A percentile compares a stretch with the other conserved stretches of the same genome.
phyloP scores from a whole-genome alignment of 2,888 invertebrate genomes.

The Sesia apiformis region DNA sequence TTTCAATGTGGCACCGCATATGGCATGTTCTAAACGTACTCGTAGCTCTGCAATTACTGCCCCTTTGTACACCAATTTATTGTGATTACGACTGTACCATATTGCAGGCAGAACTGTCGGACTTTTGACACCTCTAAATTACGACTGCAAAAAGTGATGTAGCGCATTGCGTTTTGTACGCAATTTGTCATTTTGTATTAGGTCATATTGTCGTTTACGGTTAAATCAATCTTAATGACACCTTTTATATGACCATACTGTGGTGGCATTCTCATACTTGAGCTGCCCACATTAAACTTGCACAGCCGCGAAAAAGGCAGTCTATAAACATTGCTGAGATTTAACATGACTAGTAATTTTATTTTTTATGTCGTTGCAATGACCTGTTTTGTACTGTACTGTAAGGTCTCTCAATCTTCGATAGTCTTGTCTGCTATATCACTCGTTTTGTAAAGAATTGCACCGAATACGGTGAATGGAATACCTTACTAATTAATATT shows the following conservation, averaged over 20 bases:
- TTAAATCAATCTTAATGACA: not conserved
- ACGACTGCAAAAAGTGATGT: not conserved
- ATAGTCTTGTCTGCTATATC: not conserved
- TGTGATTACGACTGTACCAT: not conserved
- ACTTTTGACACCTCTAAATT: not conserved
- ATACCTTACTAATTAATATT: slow-evolving; percentile 15
- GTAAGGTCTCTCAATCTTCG: not conserved
- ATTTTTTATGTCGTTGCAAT: not conserved
- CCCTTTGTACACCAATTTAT: not conserved
- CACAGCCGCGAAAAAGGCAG: not conserved
- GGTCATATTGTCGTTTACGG: not conserved
- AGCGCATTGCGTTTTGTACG: not conserved
- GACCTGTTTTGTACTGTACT: not conserved
- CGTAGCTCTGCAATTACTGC: not conserved
- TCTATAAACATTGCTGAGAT: not conserved
- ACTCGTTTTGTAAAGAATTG: slow-evolving; percentile 2
- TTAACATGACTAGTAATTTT: no score
- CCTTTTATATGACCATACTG: not conserved
- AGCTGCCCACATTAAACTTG: not conserved
- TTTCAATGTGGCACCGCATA: not conserved
- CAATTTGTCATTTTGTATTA: not conserved
- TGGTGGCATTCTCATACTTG: not conserved
- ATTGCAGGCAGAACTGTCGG: not conserved
- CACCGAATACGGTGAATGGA: no score
- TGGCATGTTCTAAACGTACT: not conserved